A percentile compares a stretch with the other conserved stretches of the same genome.
Conservation (phyloP, 2,797 vertebrate genomes). For the Chiloscyllium punctatum region DNA sequence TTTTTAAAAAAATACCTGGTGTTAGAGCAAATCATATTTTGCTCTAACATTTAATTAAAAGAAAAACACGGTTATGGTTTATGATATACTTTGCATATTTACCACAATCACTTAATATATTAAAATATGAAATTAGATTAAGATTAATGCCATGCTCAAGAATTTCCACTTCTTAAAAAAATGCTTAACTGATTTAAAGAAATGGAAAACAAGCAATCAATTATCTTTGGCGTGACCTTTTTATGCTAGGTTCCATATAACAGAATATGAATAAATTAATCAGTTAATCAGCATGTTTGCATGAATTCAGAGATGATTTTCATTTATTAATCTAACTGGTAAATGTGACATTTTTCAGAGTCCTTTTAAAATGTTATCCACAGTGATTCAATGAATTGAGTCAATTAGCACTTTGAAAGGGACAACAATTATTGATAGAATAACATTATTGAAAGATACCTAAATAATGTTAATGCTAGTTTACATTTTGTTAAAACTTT, state of each 20-base stretch:
- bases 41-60: neutral
- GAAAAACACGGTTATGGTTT: neutral
- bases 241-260: too few species aligned
- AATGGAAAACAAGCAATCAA: neutral
- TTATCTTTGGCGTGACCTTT: neutral
- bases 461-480: neutral
- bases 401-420: too few species aligned
- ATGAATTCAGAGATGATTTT: neutral
- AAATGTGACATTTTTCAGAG: too few species aligned
- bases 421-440: neutral
- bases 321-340: neutral
- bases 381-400: too few species aligned
- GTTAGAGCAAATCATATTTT: neutral
- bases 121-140: neutral
- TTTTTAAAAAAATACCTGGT: neutral
- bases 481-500: too few species aligned
- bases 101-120: neutral
- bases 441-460: neutral
- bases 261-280: too few species aligned
- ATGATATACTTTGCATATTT: neutral
- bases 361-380: too few species aligned
- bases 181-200: neutral
- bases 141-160: neutral
- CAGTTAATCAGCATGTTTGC: neutral
- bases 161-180: neutral